Evolutionary conservation across 2,113 vertebrate species (phyloP), one percentile per base, ranked within the genome.

Genomic region (Callorhinus ursinus): DNA sequence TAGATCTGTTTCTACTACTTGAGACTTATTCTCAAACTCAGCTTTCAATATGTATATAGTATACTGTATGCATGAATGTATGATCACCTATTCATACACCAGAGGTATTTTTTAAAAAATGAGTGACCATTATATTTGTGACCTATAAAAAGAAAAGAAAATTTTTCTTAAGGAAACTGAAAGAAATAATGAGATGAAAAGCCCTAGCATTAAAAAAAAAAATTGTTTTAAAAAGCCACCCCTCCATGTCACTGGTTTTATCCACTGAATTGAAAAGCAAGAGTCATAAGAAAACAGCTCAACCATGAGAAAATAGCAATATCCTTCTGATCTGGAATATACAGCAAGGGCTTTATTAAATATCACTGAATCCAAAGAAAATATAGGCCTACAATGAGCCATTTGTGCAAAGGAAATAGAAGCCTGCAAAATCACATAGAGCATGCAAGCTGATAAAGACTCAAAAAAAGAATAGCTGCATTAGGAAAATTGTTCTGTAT

Each of bases 361-460:
- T 81, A 77, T 57, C 55, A 90, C 39, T 76, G 76, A 89, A 11
- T 77, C 51, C 46, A 93, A 82, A 90, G 69, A 71, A 92, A 93
- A 13, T 31, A 57, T 6, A 86, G 79, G n/a, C 11, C 71, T 59
- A 63, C 53, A 33, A 72, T 61, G 16, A 82, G 49, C 61, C 79
- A 46, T 84, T 74, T 82, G 28, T 80, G 46, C 46, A 76, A 96
- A 91, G 42, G 42, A 97, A 90, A 95, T 14, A 90, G 65, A 94
- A 74, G 61, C 53, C 55, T 85, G 5, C 7, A 85, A 63, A 90
- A 90, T 77, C 21, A 71, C 31, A 88, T 15, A 72, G 1, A 59
- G 14, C 33, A 46, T 82, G 19, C 39, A 39, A 72, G 4, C 19
- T 94, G 33, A 77, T 76, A 39, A 76, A 91, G 14, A 74, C 8